Conservation (phyloP, 2,113 vertebrate species). For the Equus quagga region DNA sequence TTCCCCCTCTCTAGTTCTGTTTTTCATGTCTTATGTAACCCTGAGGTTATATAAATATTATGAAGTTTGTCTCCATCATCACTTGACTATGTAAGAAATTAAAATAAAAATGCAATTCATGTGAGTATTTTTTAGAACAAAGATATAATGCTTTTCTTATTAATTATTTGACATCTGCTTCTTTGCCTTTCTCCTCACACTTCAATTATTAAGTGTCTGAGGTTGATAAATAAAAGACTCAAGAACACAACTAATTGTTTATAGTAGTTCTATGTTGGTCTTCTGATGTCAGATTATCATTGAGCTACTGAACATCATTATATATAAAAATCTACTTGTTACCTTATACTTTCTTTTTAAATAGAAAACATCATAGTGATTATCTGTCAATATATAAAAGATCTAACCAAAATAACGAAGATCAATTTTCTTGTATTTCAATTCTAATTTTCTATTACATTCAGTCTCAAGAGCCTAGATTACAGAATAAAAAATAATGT, state of each 20-base stretch:
- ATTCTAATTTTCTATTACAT: neutral
- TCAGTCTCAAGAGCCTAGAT: neutral
- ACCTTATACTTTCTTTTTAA: constrained; percentile 4
- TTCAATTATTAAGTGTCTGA: neutral
- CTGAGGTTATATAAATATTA: constrained; percentile 24
- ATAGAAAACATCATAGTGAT: neutral
- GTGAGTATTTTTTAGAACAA: constrained; percentile 37
- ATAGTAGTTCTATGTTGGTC: neutral
- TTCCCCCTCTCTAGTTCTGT: neutral
- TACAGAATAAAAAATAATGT: neutral
- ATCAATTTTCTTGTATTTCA: neutral
- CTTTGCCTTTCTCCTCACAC: neutral
- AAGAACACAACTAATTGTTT: neutral
- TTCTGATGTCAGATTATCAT: neutral
- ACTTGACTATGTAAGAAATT: neutral
- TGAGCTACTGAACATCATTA: neutral
- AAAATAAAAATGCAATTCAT: constrained; percentile 49
- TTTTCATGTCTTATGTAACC: neutral
- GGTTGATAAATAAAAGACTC: neutral
- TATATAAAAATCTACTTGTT: neutral
- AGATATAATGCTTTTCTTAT: neutral
- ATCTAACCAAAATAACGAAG: neutral
- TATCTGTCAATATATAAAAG: neutral
- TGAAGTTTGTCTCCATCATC: constrained; percentile 7
- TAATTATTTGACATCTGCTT: constrained; percentile 26